These are phyloP conservation scores for Garra rufa DNA, from an alignment of 2,113 vertebrate genomes.

Conservation along the genomic window DNA sequence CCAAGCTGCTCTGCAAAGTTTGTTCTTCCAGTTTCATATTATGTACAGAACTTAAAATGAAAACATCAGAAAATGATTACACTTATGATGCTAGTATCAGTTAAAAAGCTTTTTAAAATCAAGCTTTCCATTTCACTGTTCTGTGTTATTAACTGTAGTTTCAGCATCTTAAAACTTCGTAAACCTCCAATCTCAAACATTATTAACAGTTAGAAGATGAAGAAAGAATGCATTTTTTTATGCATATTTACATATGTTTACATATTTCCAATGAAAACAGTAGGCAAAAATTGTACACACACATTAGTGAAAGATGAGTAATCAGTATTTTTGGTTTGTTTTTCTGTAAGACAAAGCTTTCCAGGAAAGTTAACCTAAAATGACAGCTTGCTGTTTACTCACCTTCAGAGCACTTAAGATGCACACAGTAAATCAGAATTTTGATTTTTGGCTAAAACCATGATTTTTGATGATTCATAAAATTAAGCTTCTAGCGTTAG, in stretches of 20 bases:
- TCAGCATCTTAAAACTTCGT: not conserved
- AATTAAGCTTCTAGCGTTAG: too few relatives aligned
- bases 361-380: too few relatives aligned
- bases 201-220: too few relatives aligned
- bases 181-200: not conserved
- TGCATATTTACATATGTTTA: too few relatives aligned
- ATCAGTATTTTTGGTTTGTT: not conserved
- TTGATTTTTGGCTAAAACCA: too few relatives aligned
- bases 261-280: not conserved
- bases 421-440: too few relatives aligned
- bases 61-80: not conserved
- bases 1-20: not conserved
- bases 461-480: too few relatives aligned
- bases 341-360: not conserved
- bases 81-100: not conserved
- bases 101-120: not conserved
- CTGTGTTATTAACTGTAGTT: not conserved
- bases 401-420: too few relatives aligned
- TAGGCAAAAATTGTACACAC: not conserved
- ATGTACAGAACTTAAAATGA: not conserved
- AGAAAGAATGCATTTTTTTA: too few relatives aligned
- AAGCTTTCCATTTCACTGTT: not conserved
- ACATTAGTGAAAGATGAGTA: not conserved
- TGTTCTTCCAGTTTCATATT: not conserved
- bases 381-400: too few relatives aligned